Percentiles rank a stretch among this genome's conserved stretches.
phyloP scores from a whole-genome alignment of 2,888 invertebrate species.

The Stramonita haemastoma region DNA sequence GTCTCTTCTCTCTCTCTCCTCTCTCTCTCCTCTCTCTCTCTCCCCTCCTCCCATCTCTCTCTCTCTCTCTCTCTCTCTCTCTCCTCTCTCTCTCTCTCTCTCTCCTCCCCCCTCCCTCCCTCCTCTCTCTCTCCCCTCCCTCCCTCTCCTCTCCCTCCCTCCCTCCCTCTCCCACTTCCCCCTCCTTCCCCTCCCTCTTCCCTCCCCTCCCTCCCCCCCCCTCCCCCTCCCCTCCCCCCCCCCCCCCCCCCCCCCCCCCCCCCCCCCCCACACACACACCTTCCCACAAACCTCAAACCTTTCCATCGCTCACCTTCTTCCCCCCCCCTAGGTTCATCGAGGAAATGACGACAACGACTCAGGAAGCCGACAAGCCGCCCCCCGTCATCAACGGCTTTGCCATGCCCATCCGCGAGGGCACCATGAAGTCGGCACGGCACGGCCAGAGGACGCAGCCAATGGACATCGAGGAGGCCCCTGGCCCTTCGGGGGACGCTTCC shows the following conservation, averaged over 20 bases:
- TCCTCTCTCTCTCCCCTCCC: no score
- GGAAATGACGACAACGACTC: constrained; percentile 52
- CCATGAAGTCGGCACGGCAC: constrained; percentile 53
- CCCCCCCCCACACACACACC: background rate
- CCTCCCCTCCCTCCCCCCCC: no score
- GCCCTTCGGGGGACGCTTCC: background rate
- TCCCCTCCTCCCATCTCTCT: no score
- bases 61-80: no score
- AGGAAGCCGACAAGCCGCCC: constrained; percentile 39
- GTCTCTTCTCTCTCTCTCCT: no score
- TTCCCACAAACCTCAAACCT: background rate
- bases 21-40: no score
- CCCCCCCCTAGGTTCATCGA: constrained; percentile 57
- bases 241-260: background rate
- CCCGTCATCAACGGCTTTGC: constrained; percentile 66
- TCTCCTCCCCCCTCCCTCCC: no score
- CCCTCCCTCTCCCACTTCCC: no score
- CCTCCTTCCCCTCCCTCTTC: no score
- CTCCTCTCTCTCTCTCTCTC: no score
- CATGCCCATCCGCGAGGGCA: constrained; percentile 60
- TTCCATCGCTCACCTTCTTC: background rate
- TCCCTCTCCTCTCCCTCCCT: no score
- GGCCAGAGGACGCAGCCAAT: constrained; percentile 54
- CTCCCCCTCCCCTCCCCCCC: no score
- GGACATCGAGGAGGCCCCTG: constrained; percentile 58